Conservation (phyloP, 2,888 invertebrate genomes). For the Caenorhabditis macrosperma region DNA sequence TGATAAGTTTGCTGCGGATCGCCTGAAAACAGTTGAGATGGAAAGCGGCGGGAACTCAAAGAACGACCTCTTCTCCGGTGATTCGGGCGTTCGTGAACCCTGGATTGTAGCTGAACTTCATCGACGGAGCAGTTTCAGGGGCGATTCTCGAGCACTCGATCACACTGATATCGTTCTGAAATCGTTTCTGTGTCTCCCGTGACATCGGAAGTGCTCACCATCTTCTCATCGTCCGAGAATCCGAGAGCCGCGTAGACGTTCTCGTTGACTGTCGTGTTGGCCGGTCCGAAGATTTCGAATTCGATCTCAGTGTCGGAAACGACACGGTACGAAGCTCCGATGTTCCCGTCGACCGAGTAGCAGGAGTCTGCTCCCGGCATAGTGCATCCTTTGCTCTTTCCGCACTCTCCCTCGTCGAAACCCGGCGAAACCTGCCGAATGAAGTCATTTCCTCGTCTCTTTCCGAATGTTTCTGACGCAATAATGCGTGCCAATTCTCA, state of each 20-base stretch:
- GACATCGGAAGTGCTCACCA: too few relatives aligned
- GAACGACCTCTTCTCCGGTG: slow-evolving; percentile 22
- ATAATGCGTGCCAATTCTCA: slow-evolving; percentile 22
- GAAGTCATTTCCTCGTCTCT: background rate
- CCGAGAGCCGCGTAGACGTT: slow-evolving; percentile 70
- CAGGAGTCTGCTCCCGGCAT: slow-evolving; percentile 24
- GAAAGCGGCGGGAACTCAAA: background rate
- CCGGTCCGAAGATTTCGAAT: slow-evolving; percentile 53
- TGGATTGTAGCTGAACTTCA: slow-evolving; percentile 64
- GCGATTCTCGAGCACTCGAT: slow-evolving; percentile 61
- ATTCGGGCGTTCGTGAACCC: slow-evolving; percentile 53
- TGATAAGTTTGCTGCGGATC: slow-evolving; percentile 31
- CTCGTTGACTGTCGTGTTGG: slow-evolving; percentile 17
- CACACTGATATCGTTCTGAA: slow-evolving; percentile 51
- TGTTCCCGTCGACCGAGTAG: slow-evolving; percentile 20
- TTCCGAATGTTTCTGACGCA: slow-evolving; percentile 19
- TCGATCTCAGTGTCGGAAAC: slow-evolving; percentile 1
- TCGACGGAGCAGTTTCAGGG: slow-evolving; percentile 19
- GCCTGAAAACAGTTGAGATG: background rate
- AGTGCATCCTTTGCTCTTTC: slow-evolving; percentile 45
- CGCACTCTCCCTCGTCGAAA: slow-evolving; percentile 44
- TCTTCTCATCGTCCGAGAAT: slow-evolving; percentile 67
- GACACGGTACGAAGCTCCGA: slow-evolving; percentile 38
- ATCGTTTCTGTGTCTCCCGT: background rate
- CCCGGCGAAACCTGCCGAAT: slow-evolving; percentile 19